Base-by-base conservation (phyloP, 2,888 invertebrate genomes). In the Drosophila yooni region DNA sequence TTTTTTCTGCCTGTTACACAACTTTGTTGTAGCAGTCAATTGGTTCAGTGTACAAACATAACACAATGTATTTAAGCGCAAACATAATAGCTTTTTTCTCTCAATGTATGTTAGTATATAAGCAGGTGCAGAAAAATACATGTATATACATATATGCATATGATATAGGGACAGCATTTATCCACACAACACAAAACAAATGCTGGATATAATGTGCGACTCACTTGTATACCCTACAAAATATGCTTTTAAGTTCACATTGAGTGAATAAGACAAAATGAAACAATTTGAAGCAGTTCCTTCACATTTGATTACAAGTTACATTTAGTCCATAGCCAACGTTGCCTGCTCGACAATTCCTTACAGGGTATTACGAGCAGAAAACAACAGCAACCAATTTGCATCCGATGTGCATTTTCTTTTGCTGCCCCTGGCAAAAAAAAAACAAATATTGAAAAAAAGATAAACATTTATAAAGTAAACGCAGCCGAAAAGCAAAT, bases 381-480 rank as follows among this genome's bases (percentile, higher is more conserved):
- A 40, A 40, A 64, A 46, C 11, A 62, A 27, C 5, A 25, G 25
- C 48, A 48, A 70, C 64, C 68, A 79, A 81, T 83, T 83, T 81
- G 68, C 79, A 88, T 86, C 63, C 74, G 70, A 74, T 68, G 88
- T 53, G 69, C 75, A 81, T 71, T 78, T 83, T 66, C 74, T 60
- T 29, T 29, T 62, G 36, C 36, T 33, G 75, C 64, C 61, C 15
- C 53, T 34, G 68, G 67, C 66, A 52, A 48, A 68, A 36, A 52
- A 54, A 38, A 31, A 29, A 52, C 27, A 10, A 27, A 46, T 53
- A 13, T 57, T 64, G 21, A 25, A 33, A 27, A 18, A 69, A 27
- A 7, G 21, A 21, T 21, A 36, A 54, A 33, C 31, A 25, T 25
- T 34, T 36, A 48, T 34, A 59, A 50, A 8, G n/a, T 4, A 43